Percentiles rank a stretch among this genome's conserved stretches.
These are phyloP conservation scores for Typhlichthys subterraneus DNA, from an alignment of 2,797 vertebrate genomes.

Conservation along the genomic window DNA sequence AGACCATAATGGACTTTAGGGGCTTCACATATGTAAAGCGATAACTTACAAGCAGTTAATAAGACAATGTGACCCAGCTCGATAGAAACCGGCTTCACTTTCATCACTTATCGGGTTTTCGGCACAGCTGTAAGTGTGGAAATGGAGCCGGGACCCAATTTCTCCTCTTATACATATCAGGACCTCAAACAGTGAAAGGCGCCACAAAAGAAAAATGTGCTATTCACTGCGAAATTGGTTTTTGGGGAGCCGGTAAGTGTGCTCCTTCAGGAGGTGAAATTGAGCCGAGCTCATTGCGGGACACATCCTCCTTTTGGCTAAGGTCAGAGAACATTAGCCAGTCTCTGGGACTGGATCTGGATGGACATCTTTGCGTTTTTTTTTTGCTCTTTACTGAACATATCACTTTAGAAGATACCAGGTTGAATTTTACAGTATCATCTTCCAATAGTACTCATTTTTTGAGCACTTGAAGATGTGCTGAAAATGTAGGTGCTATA, in stretches of 20 bases:
- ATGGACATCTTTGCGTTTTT: too few relatives aligned
- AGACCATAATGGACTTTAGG: constrained; percentile 60
- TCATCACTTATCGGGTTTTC: constrained; percentile 56
- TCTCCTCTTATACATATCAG: constrained; percentile 35
- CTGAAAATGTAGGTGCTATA: too few relatives aligned
- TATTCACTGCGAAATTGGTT: constrained; percentile 42
- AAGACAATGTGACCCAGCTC: constrained; percentile 67
- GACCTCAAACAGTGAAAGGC: constrained; percentile 24
- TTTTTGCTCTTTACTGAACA: too few relatives aligned
- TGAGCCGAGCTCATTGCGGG: constrained; percentile 33
- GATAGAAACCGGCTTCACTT: constrained; percentile 48
- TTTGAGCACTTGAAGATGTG: too few relatives aligned
- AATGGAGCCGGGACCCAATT: constrained; percentile 43
- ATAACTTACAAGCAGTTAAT: constrained; percentile 78
- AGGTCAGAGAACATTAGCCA: too few relatives aligned
- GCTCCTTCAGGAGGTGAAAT: constrained; percentile 39
- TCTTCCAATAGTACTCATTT: too few relatives aligned
- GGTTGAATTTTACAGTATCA: too few relatives aligned
- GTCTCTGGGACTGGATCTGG: too few relatives aligned
- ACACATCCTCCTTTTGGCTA: neutral
- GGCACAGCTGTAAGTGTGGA: constrained; percentile 27
- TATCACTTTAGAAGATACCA: too few relatives aligned
- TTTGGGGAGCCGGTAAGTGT: constrained; percentile 30
- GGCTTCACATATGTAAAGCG: constrained; percentile 68
- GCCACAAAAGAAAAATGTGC: constrained; percentile 21